A percentile compares a stretch with the other conserved stretches of the same genome.
Conservation (phyloP, 2,797 vertebrate genomes). For the Spea hammondii region DNA sequence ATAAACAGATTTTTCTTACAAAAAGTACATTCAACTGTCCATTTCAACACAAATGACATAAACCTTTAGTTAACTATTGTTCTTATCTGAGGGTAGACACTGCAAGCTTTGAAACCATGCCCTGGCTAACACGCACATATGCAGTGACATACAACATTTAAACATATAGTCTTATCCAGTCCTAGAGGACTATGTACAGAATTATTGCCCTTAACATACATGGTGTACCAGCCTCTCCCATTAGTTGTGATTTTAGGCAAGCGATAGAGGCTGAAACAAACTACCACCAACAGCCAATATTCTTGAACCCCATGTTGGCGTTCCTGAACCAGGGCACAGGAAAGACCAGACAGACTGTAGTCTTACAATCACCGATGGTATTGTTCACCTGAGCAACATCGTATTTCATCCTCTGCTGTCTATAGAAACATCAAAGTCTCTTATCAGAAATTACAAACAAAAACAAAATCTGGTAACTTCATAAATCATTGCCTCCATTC, state of each 20-base stretch:
- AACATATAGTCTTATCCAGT: neutral
- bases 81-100: no score
- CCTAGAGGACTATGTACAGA: neutral
- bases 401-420: neutral
- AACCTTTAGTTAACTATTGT: neutral
- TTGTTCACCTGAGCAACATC: neutral
- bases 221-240: no score
- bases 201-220: neutral
- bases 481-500: slow-evolving; percentile 2
- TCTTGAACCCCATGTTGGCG: neutral
- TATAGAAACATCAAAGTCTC: neutral
- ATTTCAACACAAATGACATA: neutral
- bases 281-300: neutral
- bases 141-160: neutral
- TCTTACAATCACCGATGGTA: neutral
- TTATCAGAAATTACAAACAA: neutral
- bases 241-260: no score
- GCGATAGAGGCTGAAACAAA: neutral
- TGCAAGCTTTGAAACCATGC: no score
- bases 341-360: neutral
- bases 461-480: neutral
- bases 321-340: neutral
- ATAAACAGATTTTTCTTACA: slow-evolving; percentile 42
- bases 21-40: slow-evolving; percentile 32
- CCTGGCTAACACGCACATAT: neutral